Conservation (phyloP, 2,113 vertebrate genomes). For the Thermophis baileyi region DNA sequence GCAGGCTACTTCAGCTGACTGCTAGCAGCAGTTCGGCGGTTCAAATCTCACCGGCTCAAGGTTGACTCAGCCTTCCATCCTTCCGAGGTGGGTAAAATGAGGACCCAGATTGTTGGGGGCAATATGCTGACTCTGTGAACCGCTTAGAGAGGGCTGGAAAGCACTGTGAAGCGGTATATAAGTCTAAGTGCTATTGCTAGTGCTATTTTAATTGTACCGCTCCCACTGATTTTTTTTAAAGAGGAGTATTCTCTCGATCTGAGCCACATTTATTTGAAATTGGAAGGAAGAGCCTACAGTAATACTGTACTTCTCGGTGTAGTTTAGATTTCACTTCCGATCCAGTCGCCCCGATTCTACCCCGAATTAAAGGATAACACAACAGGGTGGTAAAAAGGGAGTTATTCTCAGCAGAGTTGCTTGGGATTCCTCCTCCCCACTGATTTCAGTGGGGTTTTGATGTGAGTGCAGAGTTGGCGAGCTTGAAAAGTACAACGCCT, state of each 20-base stretch:
- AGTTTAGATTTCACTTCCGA: background rate
- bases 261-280: background rate
- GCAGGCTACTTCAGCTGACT: too few species aligned
- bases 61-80: too few species aligned
- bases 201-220: background rate
- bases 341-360: background rate
- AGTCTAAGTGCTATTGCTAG: too few species aligned
- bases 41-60: too few species aligned
- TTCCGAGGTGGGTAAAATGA: too few species aligned
- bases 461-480: rapidly evolving
- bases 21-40: too few species aligned
- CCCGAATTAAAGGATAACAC: background rate
- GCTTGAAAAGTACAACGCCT: background rate
- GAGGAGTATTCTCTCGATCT: background rate
- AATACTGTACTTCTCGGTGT: too few species aligned
- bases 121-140: too few species aligned
- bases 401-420: background rate
- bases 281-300: background rate
- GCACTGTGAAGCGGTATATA: too few species aligned
- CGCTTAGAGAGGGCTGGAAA: too few species aligned
- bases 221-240: background rate
- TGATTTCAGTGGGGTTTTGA: background rate
- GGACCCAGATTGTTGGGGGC: too few species aligned
- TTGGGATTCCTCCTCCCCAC: background rate
- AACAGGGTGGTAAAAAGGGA: background rate